Evolutionary conservation across 2,888 invertebrate genomes (phyloP).

Genomic region (Rhamnusium bicolor): DNA sequence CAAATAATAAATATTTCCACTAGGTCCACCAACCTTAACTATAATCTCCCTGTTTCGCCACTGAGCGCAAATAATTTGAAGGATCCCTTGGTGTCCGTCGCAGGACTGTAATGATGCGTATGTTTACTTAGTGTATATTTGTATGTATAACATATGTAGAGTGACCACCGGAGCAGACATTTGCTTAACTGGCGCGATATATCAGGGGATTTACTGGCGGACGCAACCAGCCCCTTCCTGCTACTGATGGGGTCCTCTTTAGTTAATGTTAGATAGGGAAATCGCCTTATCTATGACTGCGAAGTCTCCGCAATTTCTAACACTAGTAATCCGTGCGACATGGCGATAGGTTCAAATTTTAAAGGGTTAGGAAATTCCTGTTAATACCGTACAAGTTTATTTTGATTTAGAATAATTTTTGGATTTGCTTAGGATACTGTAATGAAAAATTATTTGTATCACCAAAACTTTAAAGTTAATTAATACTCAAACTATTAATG

Average conservation of each 20-base stretch:
- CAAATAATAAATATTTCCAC: too few species aligned
- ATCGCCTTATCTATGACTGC: slow-evolving; percentile 56
- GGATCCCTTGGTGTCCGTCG: slow-evolving; percentile 19
- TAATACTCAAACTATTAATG: too few species aligned
- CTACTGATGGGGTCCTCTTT: slow-evolving; percentile 41
- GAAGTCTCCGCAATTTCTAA: slow-evolving; percentile 17
- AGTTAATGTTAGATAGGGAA: slow-evolving; percentile 50
- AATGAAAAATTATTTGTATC: too few species aligned
- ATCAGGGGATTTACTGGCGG: slow-evolving; percentile 69
- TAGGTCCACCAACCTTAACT: too few species aligned
- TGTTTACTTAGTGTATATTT: slow-evolving; percentile 64
- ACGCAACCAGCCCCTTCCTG: slow-evolving; percentile 52
- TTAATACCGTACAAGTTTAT: too few species aligned
- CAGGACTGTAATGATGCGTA: slow-evolving; percentile 59
- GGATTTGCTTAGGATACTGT: too few species aligned
- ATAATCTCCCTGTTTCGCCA: background rate
- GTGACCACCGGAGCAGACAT: slow-evolving; percentile 68
- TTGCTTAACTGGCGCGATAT: slow-evolving; percentile 69
- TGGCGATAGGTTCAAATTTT: slow-evolving; percentile 34
- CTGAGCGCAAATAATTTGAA: slow-evolving; percentile 8
- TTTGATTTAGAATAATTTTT: too few species aligned
- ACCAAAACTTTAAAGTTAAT: too few species aligned
- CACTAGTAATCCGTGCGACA: slow-evolving; percentile 35
- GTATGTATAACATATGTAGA: slow-evolving; percentile 70
- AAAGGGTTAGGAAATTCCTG: background rate